phyloP scores from a whole-genome alignment of 2,113 vertebrate genomes.

The Herpailurus yagouaroundi region DNA sequence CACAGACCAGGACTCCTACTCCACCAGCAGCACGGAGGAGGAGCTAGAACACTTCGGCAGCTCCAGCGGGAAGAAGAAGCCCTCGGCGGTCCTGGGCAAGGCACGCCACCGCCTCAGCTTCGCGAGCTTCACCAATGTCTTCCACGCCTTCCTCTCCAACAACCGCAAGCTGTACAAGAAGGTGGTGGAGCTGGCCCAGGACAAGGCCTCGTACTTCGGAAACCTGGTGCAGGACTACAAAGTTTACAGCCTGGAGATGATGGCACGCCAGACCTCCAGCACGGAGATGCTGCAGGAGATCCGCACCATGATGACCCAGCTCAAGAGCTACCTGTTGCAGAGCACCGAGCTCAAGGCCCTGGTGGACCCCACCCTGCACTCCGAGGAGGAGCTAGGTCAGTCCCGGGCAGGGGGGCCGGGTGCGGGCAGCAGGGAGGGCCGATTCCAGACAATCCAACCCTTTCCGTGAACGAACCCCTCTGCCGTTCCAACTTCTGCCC shows the following conservation, averaged over 20 bases:
- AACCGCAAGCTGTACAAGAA: conserved; percentile 94
- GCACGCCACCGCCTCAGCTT: conserved; percentile 93
- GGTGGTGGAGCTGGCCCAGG: conserved; percentile 94
- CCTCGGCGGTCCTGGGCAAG: conserved; percentile 91
- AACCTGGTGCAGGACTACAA: conserved; percentile 94
- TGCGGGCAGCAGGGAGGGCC: accelerated
- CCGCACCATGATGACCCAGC: conserved; percentile 97
- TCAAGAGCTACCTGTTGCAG: conserved; percentile 98
- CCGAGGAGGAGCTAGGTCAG: conserved; percentile 90
- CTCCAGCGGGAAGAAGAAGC: conserved; percentile 86
- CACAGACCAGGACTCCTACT: conserved; percentile 92
- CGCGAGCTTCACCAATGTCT: conserved; percentile 88
- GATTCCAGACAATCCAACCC: accelerated
- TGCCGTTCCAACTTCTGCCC: background rate
- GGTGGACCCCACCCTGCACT: conserved; percentile 87
- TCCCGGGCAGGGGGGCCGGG: background rate
- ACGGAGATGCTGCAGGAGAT: conserved; percentile 98
- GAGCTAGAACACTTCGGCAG: conserved; percentile 85
- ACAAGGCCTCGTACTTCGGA: conserved; percentile 95
- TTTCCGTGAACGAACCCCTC: accelerated
- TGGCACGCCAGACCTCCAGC: conserved; percentile 92
- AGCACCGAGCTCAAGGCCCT: conserved; percentile 93
- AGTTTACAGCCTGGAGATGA: conserved; percentile 95
- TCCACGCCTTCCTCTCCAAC: conserved; percentile 92
- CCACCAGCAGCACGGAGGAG: conserved; percentile 96